Evolutionary conservation across 2,888 invertebrate species (phyloP).

Genomic region (Drosophila falleni): DNA sequence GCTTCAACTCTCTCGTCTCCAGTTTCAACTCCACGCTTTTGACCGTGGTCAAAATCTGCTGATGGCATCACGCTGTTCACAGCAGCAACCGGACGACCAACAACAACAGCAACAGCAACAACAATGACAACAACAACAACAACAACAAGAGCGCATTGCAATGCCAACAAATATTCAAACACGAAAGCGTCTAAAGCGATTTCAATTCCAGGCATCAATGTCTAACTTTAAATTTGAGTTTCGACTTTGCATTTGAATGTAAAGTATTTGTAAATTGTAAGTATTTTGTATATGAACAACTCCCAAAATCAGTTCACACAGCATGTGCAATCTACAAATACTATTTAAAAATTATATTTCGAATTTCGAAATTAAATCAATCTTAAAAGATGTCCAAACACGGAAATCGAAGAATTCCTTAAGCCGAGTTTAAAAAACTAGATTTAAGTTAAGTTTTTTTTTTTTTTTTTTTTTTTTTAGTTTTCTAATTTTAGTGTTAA

Average conservation of each 20-base stretch:
- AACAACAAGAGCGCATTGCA: slow-evolving; percentile 25
- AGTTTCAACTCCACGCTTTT: slow-evolving; percentile 35
- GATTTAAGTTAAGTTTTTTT: no score
- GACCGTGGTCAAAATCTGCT: slow-evolving; percentile 59
- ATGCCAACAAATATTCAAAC: slow-evolving; percentile 25
- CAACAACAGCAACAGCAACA: slow-evolving; percentile 12
- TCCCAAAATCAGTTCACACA: not conserved
- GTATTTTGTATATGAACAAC: not conserved
- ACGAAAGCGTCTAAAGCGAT: slow-evolving; percentile 24
- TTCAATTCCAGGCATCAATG: slow-evolving; percentile 1
- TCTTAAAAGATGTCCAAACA: no score
- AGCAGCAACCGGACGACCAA: slow-evolving; percentile 50
- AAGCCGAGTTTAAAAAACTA: no score
- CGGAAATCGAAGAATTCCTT: not conserved
- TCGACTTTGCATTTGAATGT: not conserved
- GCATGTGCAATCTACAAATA: not conserved
- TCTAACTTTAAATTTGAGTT: not conserved
- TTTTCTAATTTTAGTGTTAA: no score
- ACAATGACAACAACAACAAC: slow-evolving; percentile 27
- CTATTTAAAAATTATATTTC: not conserved
- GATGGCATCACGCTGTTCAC: slow-evolving; percentile 78
- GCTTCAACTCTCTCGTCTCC: slow-evolving; percentile 31
- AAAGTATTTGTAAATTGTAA: slow-evolving; percentile 1
- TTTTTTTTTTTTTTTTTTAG: no score
- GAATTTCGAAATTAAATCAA: not conserved